Conservation (phyloP, 1,140 invertebrate species). For the Lerema accius region DNA sequence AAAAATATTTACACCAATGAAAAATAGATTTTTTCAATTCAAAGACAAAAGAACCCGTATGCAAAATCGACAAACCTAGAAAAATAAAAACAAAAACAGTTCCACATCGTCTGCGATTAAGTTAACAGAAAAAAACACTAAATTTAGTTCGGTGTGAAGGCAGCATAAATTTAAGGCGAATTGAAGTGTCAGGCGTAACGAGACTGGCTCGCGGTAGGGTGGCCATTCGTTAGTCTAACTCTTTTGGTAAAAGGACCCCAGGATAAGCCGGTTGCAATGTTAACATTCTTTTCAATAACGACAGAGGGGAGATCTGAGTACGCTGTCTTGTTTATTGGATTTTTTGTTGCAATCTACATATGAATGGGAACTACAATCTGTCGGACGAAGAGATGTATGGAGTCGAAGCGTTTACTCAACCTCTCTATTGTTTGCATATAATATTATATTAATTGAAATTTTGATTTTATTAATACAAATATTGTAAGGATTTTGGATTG, state of each 20-base stretch:
- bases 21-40: no score
- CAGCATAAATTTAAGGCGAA: constrained; percentile 68
- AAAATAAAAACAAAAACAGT: no score
- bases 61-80: no score
- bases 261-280: constrained; percentile 75
- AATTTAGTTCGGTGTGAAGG: constrained; percentile 12
- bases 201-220: constrained; percentile 61
- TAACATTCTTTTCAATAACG: constrained; percentile 82
- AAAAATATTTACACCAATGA: no score
- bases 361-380: constrained; percentile 77
- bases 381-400: constrained; percentile 54
- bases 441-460: constrained; percentile 26
- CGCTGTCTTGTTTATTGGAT: constrained; percentile 82
- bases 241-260: constrained; percentile 80
- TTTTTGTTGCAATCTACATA: constrained; percentile 82
- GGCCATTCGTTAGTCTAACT: constrained; percentile 80
- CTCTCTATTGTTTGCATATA: constrained; percentile 34
- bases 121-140: constrained; percentile 7
- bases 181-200: constrained; percentile 77
- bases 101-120: background rate
- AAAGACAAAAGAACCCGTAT: no score
- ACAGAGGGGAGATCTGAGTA: constrained; percentile 65
- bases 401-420: constrained; percentile 53
- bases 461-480: constrained; percentile 17
- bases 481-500: background rate